Conservation (phyloP, 2,797 vertebrate species). For the Dryobates pubescens region DNA sequence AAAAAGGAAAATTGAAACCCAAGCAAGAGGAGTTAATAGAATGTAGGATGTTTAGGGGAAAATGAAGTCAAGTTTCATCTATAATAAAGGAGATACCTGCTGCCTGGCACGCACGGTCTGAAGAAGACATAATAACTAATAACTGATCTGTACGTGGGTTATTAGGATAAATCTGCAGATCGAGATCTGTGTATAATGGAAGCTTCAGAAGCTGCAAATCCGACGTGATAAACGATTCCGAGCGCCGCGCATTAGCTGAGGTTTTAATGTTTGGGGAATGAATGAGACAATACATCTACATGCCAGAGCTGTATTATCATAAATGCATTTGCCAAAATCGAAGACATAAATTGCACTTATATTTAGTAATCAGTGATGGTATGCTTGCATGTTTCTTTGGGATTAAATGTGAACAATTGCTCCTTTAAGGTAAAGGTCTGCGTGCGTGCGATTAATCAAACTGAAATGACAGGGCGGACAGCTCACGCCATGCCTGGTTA, state of each 20-base stretch:
- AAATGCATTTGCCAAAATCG: conserved; percentile 75
- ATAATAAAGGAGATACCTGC: conserved; percentile 18
- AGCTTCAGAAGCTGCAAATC: conserved; percentile 62
- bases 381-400: conserved; percentile 79
- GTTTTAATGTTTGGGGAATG: conserved; percentile 74
- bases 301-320: conserved; percentile 70
- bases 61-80: conserved; percentile 31
- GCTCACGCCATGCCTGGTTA: conserved; percentile 82
- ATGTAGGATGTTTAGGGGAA: conserved; percentile 11
- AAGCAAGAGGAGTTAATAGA: conserved; percentile 10
- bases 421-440: conserved; percentile 86
- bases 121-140: conserved; percentile 56
- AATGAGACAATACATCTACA: conserved; percentile 68
- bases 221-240: conserved; percentile 68
- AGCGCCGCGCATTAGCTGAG: conserved; percentile 60
- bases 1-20: conserved; percentile 6
- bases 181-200: conserved; percentile 58
- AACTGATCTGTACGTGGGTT: conserved; percentile 61
- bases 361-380: conserved; percentile 75
- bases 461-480: conserved; percentile 82
- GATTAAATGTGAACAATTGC: conserved; percentile 84
- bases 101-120: conserved; percentile 20
- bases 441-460: conserved; percentile 83
- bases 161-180: conserved; percentile 70
- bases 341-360: conserved; percentile 75